Conservation (phyloP, 1,140 invertebrate species). For the Wiebesia pumilae region DNA sequence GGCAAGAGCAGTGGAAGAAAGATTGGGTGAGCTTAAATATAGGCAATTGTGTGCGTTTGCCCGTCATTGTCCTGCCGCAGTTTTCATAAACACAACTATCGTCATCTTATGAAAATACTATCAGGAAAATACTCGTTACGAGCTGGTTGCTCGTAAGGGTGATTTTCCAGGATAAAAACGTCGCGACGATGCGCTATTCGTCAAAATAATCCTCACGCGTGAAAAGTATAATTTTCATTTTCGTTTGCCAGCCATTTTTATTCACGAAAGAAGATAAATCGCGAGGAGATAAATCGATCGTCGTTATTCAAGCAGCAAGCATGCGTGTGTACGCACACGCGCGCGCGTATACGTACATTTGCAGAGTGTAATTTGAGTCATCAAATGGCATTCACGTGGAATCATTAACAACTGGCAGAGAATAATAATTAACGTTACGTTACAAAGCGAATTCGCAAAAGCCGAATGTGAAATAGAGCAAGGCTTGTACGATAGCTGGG, state of each 20-base stretch:
- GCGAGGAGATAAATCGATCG: not conserved
- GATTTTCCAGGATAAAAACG: not conserved
- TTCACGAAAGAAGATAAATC: not conserved
- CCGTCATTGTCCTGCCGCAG: not conserved
- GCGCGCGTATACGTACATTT: not conserved
- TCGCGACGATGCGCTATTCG: not conserved
- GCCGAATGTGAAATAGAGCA: slow-evolving; percentile 32
- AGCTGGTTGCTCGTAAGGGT: not conserved
- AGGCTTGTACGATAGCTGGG: not conserved
- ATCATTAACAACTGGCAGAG: not conserved
- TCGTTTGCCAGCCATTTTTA: no score
- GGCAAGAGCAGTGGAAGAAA: slow-evolving; percentile 17
- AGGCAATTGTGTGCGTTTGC: not conserved
- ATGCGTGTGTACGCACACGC: not conserved
- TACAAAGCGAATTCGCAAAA: slow-evolving; percentile 37
- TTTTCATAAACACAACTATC: not conserved
- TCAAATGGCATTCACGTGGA: slow-evolving; percentile 36
- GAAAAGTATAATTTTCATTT: no score
- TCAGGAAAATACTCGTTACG: not conserved
- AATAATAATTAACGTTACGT: slow-evolving; percentile 41
- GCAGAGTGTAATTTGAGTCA: slow-evolving; percentile 46
- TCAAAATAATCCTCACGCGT: not conserved
- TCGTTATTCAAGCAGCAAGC: not conserved
- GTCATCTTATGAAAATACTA: slow-evolving; percentile 11
- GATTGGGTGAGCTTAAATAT: not conserved